phyloP scores from a whole-genome alignment of 2,113 vertebrate genomes.

The Trochalopteron elliotii region DNA sequence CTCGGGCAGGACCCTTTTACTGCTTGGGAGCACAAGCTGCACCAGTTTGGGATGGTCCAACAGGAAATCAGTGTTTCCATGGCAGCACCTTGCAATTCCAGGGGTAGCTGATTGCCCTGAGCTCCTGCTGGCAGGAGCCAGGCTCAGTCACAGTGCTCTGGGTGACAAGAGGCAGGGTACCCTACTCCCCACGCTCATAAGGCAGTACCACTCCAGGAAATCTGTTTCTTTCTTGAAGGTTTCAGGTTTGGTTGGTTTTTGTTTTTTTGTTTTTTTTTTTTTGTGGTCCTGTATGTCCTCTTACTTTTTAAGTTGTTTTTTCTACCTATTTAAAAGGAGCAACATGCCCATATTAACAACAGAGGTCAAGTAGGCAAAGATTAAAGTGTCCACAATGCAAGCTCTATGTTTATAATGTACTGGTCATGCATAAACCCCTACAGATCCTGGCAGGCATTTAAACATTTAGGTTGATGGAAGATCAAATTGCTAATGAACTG shows the following conservation, averaged over 20 bases:
- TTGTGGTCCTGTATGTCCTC: slow-evolving; percentile 22
- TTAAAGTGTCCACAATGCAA: background rate
- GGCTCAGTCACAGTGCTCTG: slow-evolving; percentile 34
- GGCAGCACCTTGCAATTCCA: background rate
- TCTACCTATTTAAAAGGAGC: slow-evolving; percentile 59
- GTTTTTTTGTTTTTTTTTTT: background rate
- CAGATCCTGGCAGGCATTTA: slow-evolving; percentile 43
- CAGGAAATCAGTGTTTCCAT: background rate
- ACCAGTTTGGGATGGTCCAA: slow-evolving; percentile 10
- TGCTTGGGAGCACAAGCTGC: slow-evolving; percentile 1
- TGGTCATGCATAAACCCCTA: slow-evolving; percentile 58
- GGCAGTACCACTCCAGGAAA: background rate
- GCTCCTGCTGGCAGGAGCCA: background rate
- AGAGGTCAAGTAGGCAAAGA: slow-evolving; percentile 17
- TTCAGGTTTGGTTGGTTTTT: background rate
- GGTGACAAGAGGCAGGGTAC: slow-evolving; percentile 15
- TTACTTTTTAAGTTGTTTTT: background rate
- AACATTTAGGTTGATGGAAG: slow-evolving; percentile 11
- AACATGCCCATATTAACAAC: slow-evolving; percentile 28
- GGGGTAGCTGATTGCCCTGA: background rate
- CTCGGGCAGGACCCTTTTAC: background rate
- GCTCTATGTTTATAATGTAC: slow-evolving; percentile 47
- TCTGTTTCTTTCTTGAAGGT: background rate
- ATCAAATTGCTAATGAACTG: slow-evolving; percentile 11
- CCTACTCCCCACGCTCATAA: background rate